Evolutionary conservation across 2,797 vertebrate genomes (phyloP), one percentile per base, ranked within the genome.

Genomic region (Oreonectes daqikongensis): DNA sequence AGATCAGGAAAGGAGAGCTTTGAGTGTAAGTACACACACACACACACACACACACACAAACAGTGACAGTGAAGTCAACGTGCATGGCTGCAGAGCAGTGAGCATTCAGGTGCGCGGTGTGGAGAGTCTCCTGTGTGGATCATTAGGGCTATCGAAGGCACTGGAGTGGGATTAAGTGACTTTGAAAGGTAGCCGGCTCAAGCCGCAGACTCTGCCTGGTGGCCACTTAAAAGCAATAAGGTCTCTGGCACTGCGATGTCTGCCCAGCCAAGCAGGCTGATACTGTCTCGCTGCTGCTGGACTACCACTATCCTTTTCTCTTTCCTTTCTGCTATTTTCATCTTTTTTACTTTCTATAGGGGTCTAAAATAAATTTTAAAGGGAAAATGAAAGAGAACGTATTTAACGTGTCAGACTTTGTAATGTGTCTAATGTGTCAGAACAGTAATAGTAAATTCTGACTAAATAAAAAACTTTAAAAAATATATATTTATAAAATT

Each of bases 111-210:
- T 66, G 71, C 12, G 38, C 59, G 70, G 74, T 48, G 59, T 71
- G 77, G 68, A 71, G 69, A 75, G 60, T 59, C 73, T 70, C 86
- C 86, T 87, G 80, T 89, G 88, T 90, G 89, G 90, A 87, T 92
- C 89, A 91, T 92, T 92, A 91, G 88, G 82, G 83, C 91, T 88
- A 92, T 90, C 88, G 89, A 86, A 87, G 85, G 87, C 89, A 91
- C 89, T 91, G 90, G 84, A 82, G 88, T 82, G 87, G 88, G 90
- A 92, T 92, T 91, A 92, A 87, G 87, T 77, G 85, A 86, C 86
- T 85, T 75, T 83, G 75, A 71, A 64, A 78, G 75, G 72, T 72
- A 80, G 81, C 79, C 66, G 70, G 55, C 72, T 73, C 70, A 64
- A 73, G 76, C 50, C 72, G 60, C 48, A 74, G 63, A 69, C 71